Evolutionary conservation across 2,888 invertebrate species (phyloP), one percentile per base, ranked within the genome.

Genomic region (Hypercompe scribonia): DNA sequence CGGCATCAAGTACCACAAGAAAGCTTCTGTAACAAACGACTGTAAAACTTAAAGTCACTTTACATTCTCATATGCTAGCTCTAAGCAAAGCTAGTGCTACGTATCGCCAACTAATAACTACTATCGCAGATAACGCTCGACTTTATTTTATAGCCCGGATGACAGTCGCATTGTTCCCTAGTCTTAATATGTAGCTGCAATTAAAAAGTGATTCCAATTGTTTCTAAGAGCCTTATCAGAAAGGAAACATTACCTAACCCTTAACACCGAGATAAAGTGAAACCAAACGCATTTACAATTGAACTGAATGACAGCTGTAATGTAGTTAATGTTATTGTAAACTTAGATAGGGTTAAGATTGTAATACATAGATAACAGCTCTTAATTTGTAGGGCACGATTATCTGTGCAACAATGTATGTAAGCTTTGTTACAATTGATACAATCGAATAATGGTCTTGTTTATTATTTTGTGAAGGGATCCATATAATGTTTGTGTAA

Each of bases 291-390:
- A 78, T 81, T 78, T 85, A 87, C 89, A 21, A 89, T 85, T 87
- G 86, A 42, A 88, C 79, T 67, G 34, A 81, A 78, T 79, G 69
- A 70, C 70, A 74, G 84, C 83, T 86, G 86, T 88, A 84, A 72
- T 74, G 28, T 66, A 76, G 75, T 78, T 86, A 86, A 84, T 88
- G 90, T 89, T 87, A 83, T 85, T 82, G 75, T 80, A 84, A 78
- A 81, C 78, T 78, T 72, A 76, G 83, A 83, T 84, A 84, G 72
- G 54, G 74, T 64, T 61, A 82, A 82, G 91, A 90, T 90, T 83
- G 89, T 83, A 85, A 87, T 84, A 89, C 81, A 84, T 86, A 89
- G 89, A 91, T 90, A 88, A 83, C 78, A 77, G 78, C 77, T 84
- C 86, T 86, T 78, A 86, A 84, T 86, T 86, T 83, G 84, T 86